A percentile compares a stretch with the other conserved stretches of the same genome.
These are phyloP conservation scores for Exephanes ischioxanthus DNA, from an alignment of 2,888 invertebrate species.

Conservation along the genomic window DNA sequence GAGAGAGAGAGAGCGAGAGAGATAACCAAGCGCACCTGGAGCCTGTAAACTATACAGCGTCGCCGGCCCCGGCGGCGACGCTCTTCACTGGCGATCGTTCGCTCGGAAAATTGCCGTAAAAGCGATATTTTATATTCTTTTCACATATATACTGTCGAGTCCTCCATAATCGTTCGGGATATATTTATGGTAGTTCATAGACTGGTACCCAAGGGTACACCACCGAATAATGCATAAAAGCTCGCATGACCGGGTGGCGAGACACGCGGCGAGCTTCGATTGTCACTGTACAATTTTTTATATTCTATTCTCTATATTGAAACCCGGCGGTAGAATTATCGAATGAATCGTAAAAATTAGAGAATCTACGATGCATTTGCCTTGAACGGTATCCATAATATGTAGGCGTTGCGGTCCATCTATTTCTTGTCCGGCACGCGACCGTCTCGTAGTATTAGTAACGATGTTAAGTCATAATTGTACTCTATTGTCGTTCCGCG, in stretches of 20 bases:
- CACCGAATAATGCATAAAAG: conserved; percentile 20
- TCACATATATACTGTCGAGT: conserved; percentile 73
- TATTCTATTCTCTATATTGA: neutral
- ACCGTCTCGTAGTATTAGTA: conserved; percentile 67
- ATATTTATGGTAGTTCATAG: conserved; percentile 63
- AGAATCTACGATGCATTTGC: conserved; percentile 9
- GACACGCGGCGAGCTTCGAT: neutral
- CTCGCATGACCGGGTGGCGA: conserved; percentile 50
- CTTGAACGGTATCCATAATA: conserved; percentile 69
- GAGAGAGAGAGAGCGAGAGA: conserved; percentile 26
- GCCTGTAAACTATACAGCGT: neutral
- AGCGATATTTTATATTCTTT: conserved; percentile 83
- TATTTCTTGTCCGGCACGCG: conserved; percentile 77
- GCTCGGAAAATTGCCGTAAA: conserved; percentile 84
- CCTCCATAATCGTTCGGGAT: conserved; percentile 35
- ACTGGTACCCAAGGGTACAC: conserved; percentile 22
- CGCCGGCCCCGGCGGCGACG: neutral
- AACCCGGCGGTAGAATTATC: neutral
- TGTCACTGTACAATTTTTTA: neutral
- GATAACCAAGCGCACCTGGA: conserved; percentile 30
- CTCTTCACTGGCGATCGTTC: conserved; percentile 73
- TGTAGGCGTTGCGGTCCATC: conserved; percentile 71
- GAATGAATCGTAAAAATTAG: conserved; percentile 51
- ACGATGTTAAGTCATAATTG: conserved; percentile 75
- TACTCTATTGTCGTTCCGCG: conserved; percentile 73